Base-by-base conservation (phyloP, 1,140 invertebrate genomes). In the Amyelois transitella region DNA sequence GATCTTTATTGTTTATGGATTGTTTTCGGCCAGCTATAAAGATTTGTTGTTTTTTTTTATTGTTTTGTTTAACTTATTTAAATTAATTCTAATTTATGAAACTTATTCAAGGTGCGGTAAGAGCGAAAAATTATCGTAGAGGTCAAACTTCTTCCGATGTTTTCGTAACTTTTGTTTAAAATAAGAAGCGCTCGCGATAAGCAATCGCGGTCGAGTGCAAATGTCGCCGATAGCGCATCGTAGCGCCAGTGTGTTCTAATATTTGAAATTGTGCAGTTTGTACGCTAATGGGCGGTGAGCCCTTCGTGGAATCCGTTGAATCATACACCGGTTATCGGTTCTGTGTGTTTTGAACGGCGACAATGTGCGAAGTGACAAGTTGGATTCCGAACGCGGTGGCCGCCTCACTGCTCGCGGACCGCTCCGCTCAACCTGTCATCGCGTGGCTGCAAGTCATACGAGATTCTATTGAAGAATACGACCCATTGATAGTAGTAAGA, bases 271-370 rank as follows among this genome's bases (percentile, higher is more conserved):
- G 52, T 21, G 45, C 45, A 48, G 18, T 48, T 25, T 21, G 38
- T 32, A 22, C 51, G 48, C 44, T 22, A 48, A 60, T 61, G 62
- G 58, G 65, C 61, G 71, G 61, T 73, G 72, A 77, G 62, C 69
- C 69, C 61, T 86, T 83, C 82, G 75, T 72, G 81, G 81, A 83
- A 83, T 69, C 69, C 69, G 77, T 72, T 87, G 84, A 85, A 67
- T 87, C 81, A 87, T 78, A 77, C 78, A 87, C 80, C 84, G 84
- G 81, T 87, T 87, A 84, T 85, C 81, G 72, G 12, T 38, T 38
- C 32, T 38, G 32, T 38, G 32, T 62, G 66, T 59, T 67, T 68
- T 71, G 70, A 71, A 55, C 64, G 66, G 64, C 71, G 19, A 81
- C 62, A 55, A 77, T 78, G 75, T 77, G 77, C 69, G 82, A 88